Evolutionary conservation across 2,113 vertebrate species (phyloP), one percentile per base, ranked within the genome.

Genomic region (Struthio camelus): DNA sequence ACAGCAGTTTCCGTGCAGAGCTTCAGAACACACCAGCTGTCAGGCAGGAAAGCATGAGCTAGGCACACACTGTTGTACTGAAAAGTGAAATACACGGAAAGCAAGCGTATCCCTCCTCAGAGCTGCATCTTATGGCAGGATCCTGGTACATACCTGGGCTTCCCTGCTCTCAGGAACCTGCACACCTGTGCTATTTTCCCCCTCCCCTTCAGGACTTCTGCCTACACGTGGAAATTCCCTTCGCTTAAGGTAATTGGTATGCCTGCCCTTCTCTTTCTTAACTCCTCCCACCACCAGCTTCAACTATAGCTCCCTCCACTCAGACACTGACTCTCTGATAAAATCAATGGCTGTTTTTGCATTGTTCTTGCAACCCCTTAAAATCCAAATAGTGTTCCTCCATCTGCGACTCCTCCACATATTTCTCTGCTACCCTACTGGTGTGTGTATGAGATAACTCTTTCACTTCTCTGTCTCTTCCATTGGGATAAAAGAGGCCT

Each of bases 21-120:
- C 75, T 72, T 72, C 79, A 51, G 66, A 54, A 18, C 19, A 23
- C 77, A 11, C 25, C 1, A 4, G 5, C 7, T 14, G 6, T 8
- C 11, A 8, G 64, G 79, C 88, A 85, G 38, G 53, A 81, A 27
- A 5, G 22, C 56, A 34, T 2, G 22, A 19, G 58, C 0, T 7
- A 5, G 42, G 53, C 8, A 30, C 1, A 2, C 1, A 1, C 18
- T 46, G 76, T 44, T 5, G 1, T 12, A 2, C 19, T 48, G n/a
- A 40, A 14, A 1, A 34, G 38, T 18, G 10, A 25, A 1, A 5
- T 42, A 30, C 34, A 25, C 0, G 0, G 7, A 27, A 16, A 19
- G 36, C 0, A 0, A 27, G 24, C 18, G 27, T 8, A 8, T 32
- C 25, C 19, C 10, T 44, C 42, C 58, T 25, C 78, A 58, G 44